Percentiles rank a stretch among this genome's conserved stretches.
Conservation (phyloP, 2,797 vertebrate species). For the Clamator glandarius region DNA sequence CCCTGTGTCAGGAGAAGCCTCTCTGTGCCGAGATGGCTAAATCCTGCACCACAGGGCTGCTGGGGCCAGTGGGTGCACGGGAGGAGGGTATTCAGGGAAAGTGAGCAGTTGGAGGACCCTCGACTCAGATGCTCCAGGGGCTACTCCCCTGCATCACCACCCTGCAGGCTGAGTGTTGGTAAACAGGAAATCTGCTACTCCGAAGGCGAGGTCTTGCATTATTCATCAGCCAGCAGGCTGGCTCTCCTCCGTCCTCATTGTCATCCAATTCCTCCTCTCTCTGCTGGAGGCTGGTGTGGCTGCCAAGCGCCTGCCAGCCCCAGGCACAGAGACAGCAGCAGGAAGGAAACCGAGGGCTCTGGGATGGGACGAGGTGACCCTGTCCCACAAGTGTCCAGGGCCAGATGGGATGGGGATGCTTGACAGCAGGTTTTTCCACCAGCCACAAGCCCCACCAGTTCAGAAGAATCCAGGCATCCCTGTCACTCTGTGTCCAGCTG, state of each 20-base stretch:
- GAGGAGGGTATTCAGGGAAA: accelerated
- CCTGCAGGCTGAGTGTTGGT: not conserved
- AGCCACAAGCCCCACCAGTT: accelerated
- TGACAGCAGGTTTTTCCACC: not conserved
- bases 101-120: accelerated
- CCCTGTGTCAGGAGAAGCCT: not conserved
- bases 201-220: not conserved
- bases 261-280: not conserved
- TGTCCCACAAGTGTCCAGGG: accelerated
- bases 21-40: accelerated
- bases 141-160: not conserved
- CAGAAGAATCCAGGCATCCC: not conserved
- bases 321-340: not conserved
- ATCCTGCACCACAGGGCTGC: not conserved
- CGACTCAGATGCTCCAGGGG: accelerated
- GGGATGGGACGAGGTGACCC: not conserved
- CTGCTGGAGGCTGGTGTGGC: not conserved
- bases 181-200: constrained; percentile 4
- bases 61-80: accelerated
- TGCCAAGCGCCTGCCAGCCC: not conserved
- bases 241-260: constrained; percentile 18
- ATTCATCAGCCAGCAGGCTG: constrained; percentile 41
- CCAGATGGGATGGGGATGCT: not conserved
- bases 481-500: constrained; percentile 44
- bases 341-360: not conserved